Percentiles rank a stretch among this genome's conserved stretches.
Conservation (phyloP, 2,113 vertebrate genomes). For the Grammomys surdaster region DNA sequence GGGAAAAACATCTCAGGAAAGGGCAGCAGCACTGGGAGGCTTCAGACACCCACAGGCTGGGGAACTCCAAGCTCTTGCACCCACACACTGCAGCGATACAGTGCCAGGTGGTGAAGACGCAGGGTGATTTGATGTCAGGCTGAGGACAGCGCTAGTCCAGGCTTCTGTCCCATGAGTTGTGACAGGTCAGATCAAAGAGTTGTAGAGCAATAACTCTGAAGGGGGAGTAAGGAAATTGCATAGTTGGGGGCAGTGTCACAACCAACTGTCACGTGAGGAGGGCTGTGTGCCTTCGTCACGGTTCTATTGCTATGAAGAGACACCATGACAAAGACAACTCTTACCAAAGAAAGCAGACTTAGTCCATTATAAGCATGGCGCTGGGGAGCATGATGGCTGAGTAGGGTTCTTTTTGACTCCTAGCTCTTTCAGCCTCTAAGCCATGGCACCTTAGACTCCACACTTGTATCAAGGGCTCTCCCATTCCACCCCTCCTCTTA, state of each 20-base stretch:
- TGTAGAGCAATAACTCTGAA: neutral
- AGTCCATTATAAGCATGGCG: neutral
- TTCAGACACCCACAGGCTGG: neutral
- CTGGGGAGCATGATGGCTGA: neutral
- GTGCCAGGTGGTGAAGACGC: accelerated
- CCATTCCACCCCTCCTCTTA: neutral
- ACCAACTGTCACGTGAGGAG: neutral
- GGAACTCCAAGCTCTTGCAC: no score
- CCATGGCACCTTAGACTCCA: neutral
- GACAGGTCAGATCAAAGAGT: neutral
- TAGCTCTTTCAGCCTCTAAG: neutral
- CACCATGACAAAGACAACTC: neutral
- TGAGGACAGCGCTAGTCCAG: neutral
- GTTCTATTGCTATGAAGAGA: neutral
- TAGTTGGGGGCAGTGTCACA: neutral
- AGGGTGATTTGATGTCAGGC: neutral
- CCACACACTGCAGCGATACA: neutral
- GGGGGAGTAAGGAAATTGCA: neutral
- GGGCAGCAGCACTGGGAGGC: neutral
- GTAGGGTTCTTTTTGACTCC: neutral
- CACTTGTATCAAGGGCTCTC: no score
- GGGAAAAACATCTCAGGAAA: neutral
- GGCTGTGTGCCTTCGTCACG: neutral
- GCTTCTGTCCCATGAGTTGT: neutral
- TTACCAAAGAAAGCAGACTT: neutral